Percentiles rank a stretch among this genome's conserved stretches.
These are phyloP conservation scores for Stigmatopora argus DNA, from an alignment of 2,113 vertebrate species.

Conservation along the genomic window DNA sequence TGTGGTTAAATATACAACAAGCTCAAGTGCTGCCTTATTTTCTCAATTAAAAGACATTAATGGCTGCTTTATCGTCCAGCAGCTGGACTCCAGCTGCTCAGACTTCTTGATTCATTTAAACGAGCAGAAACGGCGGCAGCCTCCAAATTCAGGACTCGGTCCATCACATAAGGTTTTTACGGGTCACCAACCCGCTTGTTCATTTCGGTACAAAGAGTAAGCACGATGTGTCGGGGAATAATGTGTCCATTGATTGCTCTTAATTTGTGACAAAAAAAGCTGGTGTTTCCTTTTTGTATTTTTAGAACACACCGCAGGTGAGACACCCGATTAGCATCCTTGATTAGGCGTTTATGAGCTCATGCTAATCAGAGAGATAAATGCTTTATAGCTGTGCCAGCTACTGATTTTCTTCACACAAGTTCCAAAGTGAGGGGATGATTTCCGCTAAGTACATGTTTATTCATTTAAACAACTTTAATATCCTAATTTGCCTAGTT, in stretches of 20 bases:
- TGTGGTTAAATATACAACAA: background rate
- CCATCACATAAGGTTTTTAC: background rate
- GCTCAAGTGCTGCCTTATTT: background rate
- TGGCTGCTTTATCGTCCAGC: background rate
- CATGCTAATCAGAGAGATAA: slow-evolving; percentile 57
- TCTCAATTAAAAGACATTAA: background rate
- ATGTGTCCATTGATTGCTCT: background rate
- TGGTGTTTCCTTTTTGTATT: slow-evolving; percentile 30
- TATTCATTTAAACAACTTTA: background rate
- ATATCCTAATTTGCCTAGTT: background rate
- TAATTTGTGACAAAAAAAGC: background rate
- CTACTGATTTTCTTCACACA: slow-evolving; percentile 22
- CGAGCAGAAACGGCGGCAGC: background rate
- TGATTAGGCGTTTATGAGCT: slow-evolving; percentile 61
- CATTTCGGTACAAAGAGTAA: background rate
- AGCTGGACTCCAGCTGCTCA: background rate
- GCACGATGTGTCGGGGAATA: background rate
- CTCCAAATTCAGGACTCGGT: background rate
- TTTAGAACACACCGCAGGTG: slow-evolving; percentile 50
- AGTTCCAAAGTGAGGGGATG: slow-evolving; percentile 15
- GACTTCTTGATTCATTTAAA: background rate
- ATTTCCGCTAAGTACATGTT: background rate
- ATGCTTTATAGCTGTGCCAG: slow-evolving; percentile 26
- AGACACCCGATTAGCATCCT: slow-evolving; percentile 60
- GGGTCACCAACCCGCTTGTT: background rate